Evolutionary conservation across 2,113 vertebrate genomes (phyloP), one percentile per base, ranked within the genome.

Genomic region (Bucco capensis): DNA sequence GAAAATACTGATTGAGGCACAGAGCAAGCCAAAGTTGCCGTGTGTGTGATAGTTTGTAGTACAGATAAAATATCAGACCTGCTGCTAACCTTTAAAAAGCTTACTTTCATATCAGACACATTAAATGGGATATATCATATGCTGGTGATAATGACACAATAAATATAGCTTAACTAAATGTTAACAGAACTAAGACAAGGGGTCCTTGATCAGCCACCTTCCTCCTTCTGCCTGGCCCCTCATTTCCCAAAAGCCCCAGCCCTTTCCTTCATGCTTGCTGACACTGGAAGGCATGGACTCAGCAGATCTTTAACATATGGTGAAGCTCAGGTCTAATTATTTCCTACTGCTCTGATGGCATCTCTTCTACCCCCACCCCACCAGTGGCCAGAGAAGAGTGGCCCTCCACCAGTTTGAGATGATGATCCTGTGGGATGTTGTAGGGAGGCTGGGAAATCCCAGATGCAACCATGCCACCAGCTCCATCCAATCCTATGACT

Each of bases 401-500:
- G 16, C 7, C 6, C n/a, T 75, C 30, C 27, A 31, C 22, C 14
- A 19, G 0, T 44, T 30, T 62, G 57, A 47, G 56, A 33, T 1
- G 12, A 30, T 19, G 30, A 10, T 73, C 19, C 53, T 28, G 11
- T 67, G 49, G 25, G 33, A 30, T 38, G 58, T 31, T 5, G 1
- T 5, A 30, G 47, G 60, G 11, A 79, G 18, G 11, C 37, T 14
- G 19, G 38, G 25, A 71, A 58, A 28, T 22, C 22, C 19, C 21
- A 30, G 24, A 7, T 31, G 28, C 19, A 73, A 30, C 10, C 60
- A 9, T 44, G 47, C 51, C 51, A 44, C 61, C 60, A 53, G 16
- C 24, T 74, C 5, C 0, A 1, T 66, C 37, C 47, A 37, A 21
- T 61, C 22, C 22, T 10, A 4, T 7, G 21, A 17, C 23, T 16